Conservation (phyloP, 1,140 invertebrate species). For the Leptinotarsa defecta region DNA sequence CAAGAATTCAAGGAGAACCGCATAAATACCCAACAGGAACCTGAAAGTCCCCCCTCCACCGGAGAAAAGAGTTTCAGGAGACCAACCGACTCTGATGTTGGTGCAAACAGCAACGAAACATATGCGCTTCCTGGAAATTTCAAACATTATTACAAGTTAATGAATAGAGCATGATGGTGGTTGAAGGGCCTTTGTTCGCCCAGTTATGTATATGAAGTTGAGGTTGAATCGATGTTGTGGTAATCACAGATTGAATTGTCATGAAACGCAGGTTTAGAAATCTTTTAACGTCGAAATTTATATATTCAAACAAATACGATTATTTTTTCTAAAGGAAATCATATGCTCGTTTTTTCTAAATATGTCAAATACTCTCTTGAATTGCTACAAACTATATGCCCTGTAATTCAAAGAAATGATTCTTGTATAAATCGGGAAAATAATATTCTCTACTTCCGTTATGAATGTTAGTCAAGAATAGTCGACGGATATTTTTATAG, state of each 20-base stretch:
- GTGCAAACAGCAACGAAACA: slow-evolving; percentile 50
- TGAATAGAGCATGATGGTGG: slow-evolving; percentile 51
- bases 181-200: slow-evolving; percentile 37
- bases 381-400: too few relatives aligned
- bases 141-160: slow-evolving; percentile 52
- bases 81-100: slow-evolving; percentile 32
- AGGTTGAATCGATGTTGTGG: slow-evolving; percentile 53
- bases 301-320: too few relatives aligned
- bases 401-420: too few relatives aligned
- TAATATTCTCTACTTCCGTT: too few relatives aligned
- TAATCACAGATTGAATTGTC: slow-evolving; percentile 18
- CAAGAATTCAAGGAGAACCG: slow-evolving; percentile 44
- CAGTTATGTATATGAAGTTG: slow-evolving; percentile 41
- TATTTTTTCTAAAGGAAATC: too few relatives aligned
- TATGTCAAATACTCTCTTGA: too few relatives aligned
- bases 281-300: too few relatives aligned
- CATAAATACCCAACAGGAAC: slow-evolving; percentile 31
- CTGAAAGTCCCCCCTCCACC: slow-evolving; percentile 14
- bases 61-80: slow-evolving; percentile 37
- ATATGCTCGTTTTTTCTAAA: too few relatives aligned
- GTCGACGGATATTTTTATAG: too few relatives aligned
- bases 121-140: slow-evolving; percentile 53
- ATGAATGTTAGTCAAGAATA: too few relatives aligned
- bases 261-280: too few relatives aligned
- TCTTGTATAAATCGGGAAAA: too few relatives aligned